Conservation (phyloP, 2,797 vertebrate species). For the Coregonus suidteri region DNA sequence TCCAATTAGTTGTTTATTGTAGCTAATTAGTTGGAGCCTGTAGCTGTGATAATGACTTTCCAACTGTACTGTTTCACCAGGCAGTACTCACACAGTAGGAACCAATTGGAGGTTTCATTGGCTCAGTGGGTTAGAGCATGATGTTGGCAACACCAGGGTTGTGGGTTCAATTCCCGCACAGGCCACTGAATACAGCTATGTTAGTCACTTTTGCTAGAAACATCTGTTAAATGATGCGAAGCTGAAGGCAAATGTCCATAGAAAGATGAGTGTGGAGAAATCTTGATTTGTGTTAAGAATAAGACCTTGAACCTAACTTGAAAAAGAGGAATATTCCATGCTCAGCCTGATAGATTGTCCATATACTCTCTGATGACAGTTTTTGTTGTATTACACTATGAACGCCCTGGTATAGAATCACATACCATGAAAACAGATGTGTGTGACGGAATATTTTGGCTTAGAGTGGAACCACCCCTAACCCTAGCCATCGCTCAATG, state of each 20-base stretch:
- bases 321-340: neutral
- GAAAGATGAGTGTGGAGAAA: neutral
- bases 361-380: neutral
- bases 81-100: neutral
- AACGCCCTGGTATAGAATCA: neutral
- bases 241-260: neutral
- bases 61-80: neutral
- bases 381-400: slow-evolving; percentile 7
- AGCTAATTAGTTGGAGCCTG: neutral
- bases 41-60: neutral
- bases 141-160: neutral
- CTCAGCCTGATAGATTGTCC: neutral
- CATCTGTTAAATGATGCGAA: neutral
- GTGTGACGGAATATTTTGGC: slow-evolving; percentile 21
- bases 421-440: slow-evolving; percentile 15
- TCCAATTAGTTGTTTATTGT: neutral
- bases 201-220: neutral
- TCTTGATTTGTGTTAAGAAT: neutral
- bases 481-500: slow-evolving; percentile 39
- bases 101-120: neutral
- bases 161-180: neutral
- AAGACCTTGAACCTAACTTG: neutral
- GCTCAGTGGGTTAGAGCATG: neutral
- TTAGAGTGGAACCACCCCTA: slow-evolving; percentile 28
- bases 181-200: neutral